Evolutionary conservation across 2,888 invertebrate genomes (phyloP), one percentile per base, ranked within the genome.

Genomic region (Aproaerema taeniolella): DNA sequence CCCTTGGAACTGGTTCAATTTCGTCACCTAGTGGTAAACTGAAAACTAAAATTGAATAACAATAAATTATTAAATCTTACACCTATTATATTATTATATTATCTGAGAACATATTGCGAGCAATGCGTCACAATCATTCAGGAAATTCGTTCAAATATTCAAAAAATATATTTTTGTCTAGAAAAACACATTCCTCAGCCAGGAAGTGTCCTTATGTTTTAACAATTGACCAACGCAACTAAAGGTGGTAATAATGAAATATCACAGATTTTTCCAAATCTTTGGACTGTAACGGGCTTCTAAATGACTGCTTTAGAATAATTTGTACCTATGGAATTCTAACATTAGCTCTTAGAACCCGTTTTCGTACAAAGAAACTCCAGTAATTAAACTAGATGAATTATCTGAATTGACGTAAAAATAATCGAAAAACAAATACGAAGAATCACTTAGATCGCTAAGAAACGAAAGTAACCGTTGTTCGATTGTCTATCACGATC

Each of bases 111-210:
- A 75, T 76, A 71, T 76, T 73, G 77, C 69, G 75, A 78, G 72
- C 75, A 77, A 71, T 73, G 71, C 68, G 77, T 76, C 78, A 81
- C 82, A 81, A 78, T 76, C 67, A 69, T 74, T 67, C 67, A 56
- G 75, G 81, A 72, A 80, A 81, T 79, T 78, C 79, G 74, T 74
- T 82, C 83, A 83, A 80, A 79, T 81, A 78, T 83, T 87, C 86
- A 86, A 87, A 87, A 87, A 87, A 87, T 87, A 87, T 87, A 87
- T 80, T 81, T 80, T 85, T 78, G 83, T 85, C 75, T 81, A 77
- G 68, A 68, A 67, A 56, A 73, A 74, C 81, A 81, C 73, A 66
- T 69, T 71, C 71, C 76, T 52, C 56, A 58, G 61, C 52, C 55
- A 57, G 72, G 72, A 73, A 75, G 77, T 75, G 79, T 66, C 67